Evolutionary conservation across 2,797 vertebrate species (phyloP).

Genomic region (Gymnoscopelus microlampas): DNA sequence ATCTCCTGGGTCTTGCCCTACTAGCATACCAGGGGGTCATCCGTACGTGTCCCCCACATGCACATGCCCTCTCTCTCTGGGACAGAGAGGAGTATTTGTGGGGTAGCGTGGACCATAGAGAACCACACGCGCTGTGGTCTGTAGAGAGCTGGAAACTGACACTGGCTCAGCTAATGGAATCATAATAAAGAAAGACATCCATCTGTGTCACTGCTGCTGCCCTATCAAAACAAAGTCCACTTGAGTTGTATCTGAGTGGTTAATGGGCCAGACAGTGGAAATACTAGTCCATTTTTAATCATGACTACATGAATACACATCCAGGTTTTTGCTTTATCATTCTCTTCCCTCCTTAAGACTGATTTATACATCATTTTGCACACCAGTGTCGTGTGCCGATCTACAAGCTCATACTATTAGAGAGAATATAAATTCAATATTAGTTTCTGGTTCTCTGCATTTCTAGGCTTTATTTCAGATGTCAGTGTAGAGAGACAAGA

Average conservation of each 20-base stretch:
- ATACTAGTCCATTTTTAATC: slow-evolving; percentile 43
- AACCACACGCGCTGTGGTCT: slow-evolving; percentile 28
- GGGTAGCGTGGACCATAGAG: slow-evolving; percentile 11
- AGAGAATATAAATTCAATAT: no score
- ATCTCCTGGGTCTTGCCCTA: slow-evolving; percentile 43
- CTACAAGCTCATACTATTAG: no score
- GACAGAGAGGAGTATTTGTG: slow-evolving; percentile 22
- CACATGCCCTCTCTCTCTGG: slow-evolving; percentile 31
- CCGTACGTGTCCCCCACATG: slow-evolving; percentile 43
- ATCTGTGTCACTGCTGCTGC: slow-evolving; percentile 49
- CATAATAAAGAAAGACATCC: slow-evolving; percentile 61
- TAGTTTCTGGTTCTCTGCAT: no score
- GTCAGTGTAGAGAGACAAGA: no score
- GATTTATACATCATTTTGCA: no score
- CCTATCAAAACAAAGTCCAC: slow-evolving; percentile 61
- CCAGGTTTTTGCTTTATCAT: slow-evolving; percentile 10
- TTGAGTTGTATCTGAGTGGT: slow-evolving; percentile 41
- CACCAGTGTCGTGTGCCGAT: no score
- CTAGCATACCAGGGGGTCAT: slow-evolving; percentile 55
- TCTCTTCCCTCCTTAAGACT: slow-evolving; percentile 10
- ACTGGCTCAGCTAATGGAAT: slow-evolving; percentile 60
- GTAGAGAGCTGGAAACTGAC: slow-evolving; percentile 53
- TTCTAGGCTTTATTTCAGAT: no score
- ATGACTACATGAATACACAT: neutral
- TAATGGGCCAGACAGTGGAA: slow-evolving; percentile 53